Evolutionary conservation across 2,797 vertebrate genomes (phyloP), one percentile per base, ranked within the genome.

Genomic region (Lepilemur ruficaudatus): DNA sequence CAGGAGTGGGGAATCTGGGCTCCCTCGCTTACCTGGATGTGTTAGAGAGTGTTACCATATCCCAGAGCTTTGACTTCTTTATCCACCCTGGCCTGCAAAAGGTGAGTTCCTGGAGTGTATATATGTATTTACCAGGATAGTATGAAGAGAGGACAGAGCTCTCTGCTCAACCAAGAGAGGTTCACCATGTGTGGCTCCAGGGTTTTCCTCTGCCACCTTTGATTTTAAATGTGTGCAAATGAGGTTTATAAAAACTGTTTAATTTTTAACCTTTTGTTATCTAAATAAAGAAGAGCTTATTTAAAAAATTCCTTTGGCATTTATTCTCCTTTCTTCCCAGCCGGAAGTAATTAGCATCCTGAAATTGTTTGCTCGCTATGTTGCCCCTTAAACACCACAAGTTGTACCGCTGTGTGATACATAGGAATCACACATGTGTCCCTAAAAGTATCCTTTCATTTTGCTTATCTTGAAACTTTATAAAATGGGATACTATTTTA

Each of bases 271-370:
- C 28, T 72, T 94, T 96, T 76, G 41, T 22, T 91, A 48, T 93
- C 50, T 94, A 69, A 95, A 96, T 87, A 85, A 96, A 96, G 52
- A 82, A 76, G 81, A 95, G 35, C 41, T 79, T 91, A 78, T 96
- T 82, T 38, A 63, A 84, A 65, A 91, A 94, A 61, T 43, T 43
- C 25, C 32, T 73, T 84, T 55, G 67, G 41, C 32, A 84, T 22
- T 41, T 10, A 59, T 59, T 80, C 43, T 83, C 41, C 25, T 85
- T 73, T 78, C 43, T 94, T 92, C 23, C 22, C 8, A 67, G 75
- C 23, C 22, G 67, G 80, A 92, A 89, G 73, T 89, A 75, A 83
- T 75, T 41, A 89, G 25, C 78, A 95, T 55, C 41, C 61, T 75
- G n/a, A 89, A 83, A 57, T 57, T 78, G 52, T 85, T 61, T 55